Conservation (phyloP, 2,113 vertebrate species). For the Sphyrna mokarran region DNA sequence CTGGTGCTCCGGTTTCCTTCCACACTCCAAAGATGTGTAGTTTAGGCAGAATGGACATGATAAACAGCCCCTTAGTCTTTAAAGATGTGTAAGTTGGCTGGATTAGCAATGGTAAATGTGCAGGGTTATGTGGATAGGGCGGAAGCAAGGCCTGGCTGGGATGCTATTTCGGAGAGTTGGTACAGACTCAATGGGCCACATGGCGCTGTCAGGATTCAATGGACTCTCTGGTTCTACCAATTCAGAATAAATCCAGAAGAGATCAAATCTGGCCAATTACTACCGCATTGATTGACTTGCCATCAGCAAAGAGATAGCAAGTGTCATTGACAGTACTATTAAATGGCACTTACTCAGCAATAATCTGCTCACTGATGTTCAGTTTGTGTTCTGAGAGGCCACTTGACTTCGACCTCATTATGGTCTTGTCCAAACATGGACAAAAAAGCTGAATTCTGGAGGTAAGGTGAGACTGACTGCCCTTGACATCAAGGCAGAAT, state of each 20-base stretch:
- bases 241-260: neutral
- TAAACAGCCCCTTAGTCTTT: too few species aligned
- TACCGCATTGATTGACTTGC: neutral
- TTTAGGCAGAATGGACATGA: too few species aligned
- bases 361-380: neutral
- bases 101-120: too few species aligned
- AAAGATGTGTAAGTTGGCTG: too few species aligned
- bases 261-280: neutral
- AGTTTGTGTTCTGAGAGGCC: neutral
- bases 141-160: too few species aligned
- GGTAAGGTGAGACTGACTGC: neutral
- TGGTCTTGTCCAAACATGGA: neutral
- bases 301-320: neutral
- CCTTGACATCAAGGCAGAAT: neutral
- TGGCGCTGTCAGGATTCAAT: too few species aligned
- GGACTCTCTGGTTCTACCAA: too few species aligned
- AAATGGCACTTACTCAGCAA: neutral
- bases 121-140: too few species aligned
- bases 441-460: neutral
- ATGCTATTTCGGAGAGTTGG: too few species aligned
- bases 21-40: too few species aligned
- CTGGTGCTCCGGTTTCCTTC: too few species aligned
- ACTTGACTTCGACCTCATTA: neutral
- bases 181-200: too few species aligned
- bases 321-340: neutral